Base-by-base conservation (phyloP, 2,113 vertebrate species). In the Cacatua alba region DNA sequence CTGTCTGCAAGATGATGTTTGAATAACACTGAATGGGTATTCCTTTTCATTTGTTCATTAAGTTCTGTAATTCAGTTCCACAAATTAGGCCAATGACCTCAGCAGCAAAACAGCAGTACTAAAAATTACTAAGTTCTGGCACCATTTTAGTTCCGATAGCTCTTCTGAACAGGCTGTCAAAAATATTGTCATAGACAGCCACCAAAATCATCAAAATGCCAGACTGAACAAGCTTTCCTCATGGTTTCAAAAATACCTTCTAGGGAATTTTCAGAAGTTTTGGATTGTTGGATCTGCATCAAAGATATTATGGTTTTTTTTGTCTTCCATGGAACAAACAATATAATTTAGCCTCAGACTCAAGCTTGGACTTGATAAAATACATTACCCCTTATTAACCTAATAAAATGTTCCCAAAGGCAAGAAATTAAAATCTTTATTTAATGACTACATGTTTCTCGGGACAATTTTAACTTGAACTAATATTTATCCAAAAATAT, bases 311-410 rank as follows among this genome's bases (percentile, higher is more conserved):
- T 35, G 35, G 35, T 81, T 71, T 46, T 92, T 70, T 43, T 16
- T 82, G 37, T 39, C 26, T 80, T 59, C 52, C 6, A 74, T 39
- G 41, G 86, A 92, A 70, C 17, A 83, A 95, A 92, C 28, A 80
- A 77, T 37, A 23, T 35, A 81, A 83, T 74, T 88, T 59, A 15
- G 21, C 79, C 91, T 90, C 39, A 83, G 51, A 80, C 19, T 85
- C 51, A 77, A 60, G 82, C 49, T 75, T 80, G n/a, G 77, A 84
- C 69, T 94, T 84, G 76, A 92, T 75, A 92, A 95, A 94, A 87
- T 46, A 13, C 17, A 67, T 31, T 82, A 62, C 6, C 37, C 10
- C 17, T 60, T 65, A 85, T 72, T 86, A 92, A 87, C 17, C 63
- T 91, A 75, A 60, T 72, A 92, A 85, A 94, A 83, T 25, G 60